Evolutionary conservation across 2,888 invertebrate genomes (phyloP).

Genomic region (Ptychoptera albimana): DNA sequence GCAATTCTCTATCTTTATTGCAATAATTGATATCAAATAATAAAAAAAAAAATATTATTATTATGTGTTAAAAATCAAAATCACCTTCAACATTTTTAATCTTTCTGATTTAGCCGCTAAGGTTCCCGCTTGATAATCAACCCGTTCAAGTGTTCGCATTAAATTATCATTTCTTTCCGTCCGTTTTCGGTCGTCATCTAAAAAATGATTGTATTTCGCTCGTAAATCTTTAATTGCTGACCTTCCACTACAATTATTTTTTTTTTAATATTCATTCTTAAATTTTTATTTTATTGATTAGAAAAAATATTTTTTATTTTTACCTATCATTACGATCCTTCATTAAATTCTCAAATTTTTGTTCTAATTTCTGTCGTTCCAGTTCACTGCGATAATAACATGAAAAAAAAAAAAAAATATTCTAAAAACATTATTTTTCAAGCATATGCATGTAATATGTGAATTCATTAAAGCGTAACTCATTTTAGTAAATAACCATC

Average conservation of each 20-base stretch:
- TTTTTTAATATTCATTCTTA: not conserved
- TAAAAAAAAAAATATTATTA: not conserved
- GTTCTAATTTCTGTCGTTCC: conserved; percentile 35
- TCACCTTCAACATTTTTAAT: conserved; percentile 37
- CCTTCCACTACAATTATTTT: conserved; percentile 8
- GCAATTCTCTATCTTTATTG: too few relatives aligned
- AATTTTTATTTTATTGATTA: not conserved
- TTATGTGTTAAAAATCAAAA: conserved; percentile 8
- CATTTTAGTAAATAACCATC: too few relatives aligned
- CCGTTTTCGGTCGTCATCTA: conserved; percentile 40
- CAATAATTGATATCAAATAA: too few relatives aligned
- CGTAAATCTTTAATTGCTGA: conserved; percentile 22
- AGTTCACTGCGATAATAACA: conserved; percentile 30
- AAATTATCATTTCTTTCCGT: conserved; percentile 43
- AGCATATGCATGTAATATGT: too few relatives aligned
- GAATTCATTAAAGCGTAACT: too few relatives aligned
- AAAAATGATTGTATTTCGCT: conserved; percentile 26
- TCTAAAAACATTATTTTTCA: too few relatives aligned
- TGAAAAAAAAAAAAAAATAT: not conserved
- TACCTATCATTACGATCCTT: conserved; percentile 35
- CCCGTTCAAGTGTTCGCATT: conserved; percentile 37
- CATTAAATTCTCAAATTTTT: conserved; percentile 36
- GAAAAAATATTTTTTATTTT: conserved; percentile 11
- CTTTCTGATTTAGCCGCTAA: conserved; percentile 42
- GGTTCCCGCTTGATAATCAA: conserved; percentile 38